Percentiles rank a stretch among this genome's conserved stretches.
Conservation (phyloP, 2,113 vertebrate genomes). For the Potamarius usumacintae region DNA sequence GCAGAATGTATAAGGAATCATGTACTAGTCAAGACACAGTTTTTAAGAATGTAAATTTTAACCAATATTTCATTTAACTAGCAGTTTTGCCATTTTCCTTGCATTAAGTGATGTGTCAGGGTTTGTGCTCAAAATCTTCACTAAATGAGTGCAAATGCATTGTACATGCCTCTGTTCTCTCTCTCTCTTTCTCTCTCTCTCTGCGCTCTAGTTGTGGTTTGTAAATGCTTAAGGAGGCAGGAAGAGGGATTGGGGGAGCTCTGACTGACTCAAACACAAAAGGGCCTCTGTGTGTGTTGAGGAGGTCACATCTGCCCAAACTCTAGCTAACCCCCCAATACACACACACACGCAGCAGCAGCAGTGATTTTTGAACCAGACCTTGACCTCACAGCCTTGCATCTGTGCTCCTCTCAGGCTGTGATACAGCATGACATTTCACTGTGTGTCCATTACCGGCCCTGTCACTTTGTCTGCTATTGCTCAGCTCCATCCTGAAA, state of each 20-base stretch:
- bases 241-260: slow-evolving; percentile 72
- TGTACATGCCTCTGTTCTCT: neutral
- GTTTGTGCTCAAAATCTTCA: neutral
- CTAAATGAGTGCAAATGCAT: neutral
- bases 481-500: slow-evolving; percentile 29
- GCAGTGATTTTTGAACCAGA: slow-evolving; percentile 20
- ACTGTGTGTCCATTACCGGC: slow-evolving; percentile 40
- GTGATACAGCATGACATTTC: slow-evolving; percentile 51
- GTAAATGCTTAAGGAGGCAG: slow-evolving; percentile 79
- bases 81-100: neutral
- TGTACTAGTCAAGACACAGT: neutral
- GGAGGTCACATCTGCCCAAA: slow-evolving; percentile 75
- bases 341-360: neutral
- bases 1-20: neutral
- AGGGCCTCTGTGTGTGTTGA: slow-evolving; percentile 76
- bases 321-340: slow-evolving; percentile 42
- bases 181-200: neutral
- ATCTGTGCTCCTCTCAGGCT: slow-evolving; percentile 34
- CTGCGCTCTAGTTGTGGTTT: slow-evolving; percentile 65
- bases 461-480: slow-evolving; percentile 48
- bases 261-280: slow-evolving; percentile 75
- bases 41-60: neutral
- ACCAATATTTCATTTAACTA: neutral
- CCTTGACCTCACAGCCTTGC: slow-evolving; percentile 40
- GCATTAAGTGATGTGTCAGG: neutral